These are phyloP conservation scores for Pasiphila rectangulata DNA, from an alignment of 2,888 invertebrate genomes.

Conservation along the genomic window DNA sequence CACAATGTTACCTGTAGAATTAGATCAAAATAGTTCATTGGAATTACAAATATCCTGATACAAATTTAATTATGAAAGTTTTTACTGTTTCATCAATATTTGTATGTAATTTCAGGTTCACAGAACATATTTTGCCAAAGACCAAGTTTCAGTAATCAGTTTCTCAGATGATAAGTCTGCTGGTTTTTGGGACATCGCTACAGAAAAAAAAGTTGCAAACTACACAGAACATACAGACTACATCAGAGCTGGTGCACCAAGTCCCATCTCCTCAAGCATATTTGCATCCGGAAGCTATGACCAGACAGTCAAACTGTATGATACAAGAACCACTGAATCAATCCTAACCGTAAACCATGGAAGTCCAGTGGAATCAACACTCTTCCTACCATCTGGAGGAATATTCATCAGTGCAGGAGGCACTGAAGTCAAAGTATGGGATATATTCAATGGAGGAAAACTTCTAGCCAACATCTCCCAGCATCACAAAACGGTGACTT, in stretches of 20 bases:
- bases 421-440: slow-evolving; percentile 95
- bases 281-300: slow-evolving; percentile 95
- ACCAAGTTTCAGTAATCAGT: slow-evolving; percentile 89
- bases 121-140: slow-evolving; percentile 89
- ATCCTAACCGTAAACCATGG: slow-evolving; percentile 91
- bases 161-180: slow-evolving; percentile 95
- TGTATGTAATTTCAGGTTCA: slow-evolving; percentile 80
- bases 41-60: too few relatives aligned
- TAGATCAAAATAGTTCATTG: too few relatives aligned
- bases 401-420: slow-evolving; percentile 96
- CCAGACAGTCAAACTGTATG: slow-evolving; percentile 92
- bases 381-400: slow-evolving; percentile 94
- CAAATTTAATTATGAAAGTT: not conserved
- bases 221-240: slow-evolving; percentile 89
- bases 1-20: too few relatives aligned
- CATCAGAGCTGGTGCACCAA: slow-evolving; percentile 90
- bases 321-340: slow-evolving; percentile 86
- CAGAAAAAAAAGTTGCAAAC: slow-evolving; percentile 85
- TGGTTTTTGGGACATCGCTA: slow-evolving; percentile 94
- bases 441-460: slow-evolving; percentile 92
- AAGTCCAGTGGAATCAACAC: slow-evolving; percentile 92
- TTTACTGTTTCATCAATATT: not conserved
- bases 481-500: slow-evolving; percentile 97
- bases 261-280: slow-evolving; percentile 87
- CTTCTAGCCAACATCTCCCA: slow-evolving; percentile 91